Evolutionary conservation across 2,113 vertebrate species (phyloP).

Genomic region (Anser cygnoides): DNA sequence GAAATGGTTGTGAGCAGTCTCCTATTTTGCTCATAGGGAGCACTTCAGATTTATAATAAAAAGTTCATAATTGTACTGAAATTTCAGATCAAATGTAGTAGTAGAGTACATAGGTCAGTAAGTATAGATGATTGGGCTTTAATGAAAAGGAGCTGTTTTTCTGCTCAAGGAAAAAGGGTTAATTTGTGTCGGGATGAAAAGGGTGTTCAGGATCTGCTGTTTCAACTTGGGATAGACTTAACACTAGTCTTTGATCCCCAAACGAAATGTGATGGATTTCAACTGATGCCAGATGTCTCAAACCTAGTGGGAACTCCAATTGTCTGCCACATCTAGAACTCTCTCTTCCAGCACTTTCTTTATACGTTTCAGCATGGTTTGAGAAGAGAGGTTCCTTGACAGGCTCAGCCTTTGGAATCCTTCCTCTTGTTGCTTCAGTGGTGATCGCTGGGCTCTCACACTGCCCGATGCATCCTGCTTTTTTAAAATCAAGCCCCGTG

Average conservation of each 20-base stretch:
- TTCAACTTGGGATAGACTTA: slow-evolving; percentile 66
- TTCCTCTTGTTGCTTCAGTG: slow-evolving; percentile 50
- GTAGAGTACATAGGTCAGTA: background rate
- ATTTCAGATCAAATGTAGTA: background rate
- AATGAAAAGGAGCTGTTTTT: slow-evolving; percentile 56
- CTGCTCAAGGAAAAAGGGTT: slow-evolving; percentile 54
- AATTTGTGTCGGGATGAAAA: slow-evolving; percentile 66
- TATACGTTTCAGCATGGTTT: slow-evolving; percentile 63
- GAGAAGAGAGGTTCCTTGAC: slow-evolving; percentile 72
- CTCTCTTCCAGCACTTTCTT: slow-evolving; percentile 76
- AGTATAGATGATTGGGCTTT: background rate
- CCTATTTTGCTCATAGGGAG: background rate
- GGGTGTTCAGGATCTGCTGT: slow-evolving; percentile 61
- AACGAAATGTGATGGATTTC: slow-evolving; percentile 79
- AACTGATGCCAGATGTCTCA: slow-evolving; percentile 82
- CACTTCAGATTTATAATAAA: background rate
- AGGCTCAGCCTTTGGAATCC: slow-evolving; percentile 72
- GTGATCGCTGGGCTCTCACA: slow-evolving; percentile 65
- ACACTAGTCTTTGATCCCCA: slow-evolving; percentile 76
- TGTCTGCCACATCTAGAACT: slow-evolving; percentile 74
- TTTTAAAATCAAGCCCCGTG: slow-evolving; percentile 13
- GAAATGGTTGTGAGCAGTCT: background rate
- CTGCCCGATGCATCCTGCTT: background rate
- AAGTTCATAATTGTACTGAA: background rate
- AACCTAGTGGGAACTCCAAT: slow-evolving; percentile 72